Conservation (phyloP, 2,113 vertebrate species). For the Proterorhinus semilunaris region DNA sequence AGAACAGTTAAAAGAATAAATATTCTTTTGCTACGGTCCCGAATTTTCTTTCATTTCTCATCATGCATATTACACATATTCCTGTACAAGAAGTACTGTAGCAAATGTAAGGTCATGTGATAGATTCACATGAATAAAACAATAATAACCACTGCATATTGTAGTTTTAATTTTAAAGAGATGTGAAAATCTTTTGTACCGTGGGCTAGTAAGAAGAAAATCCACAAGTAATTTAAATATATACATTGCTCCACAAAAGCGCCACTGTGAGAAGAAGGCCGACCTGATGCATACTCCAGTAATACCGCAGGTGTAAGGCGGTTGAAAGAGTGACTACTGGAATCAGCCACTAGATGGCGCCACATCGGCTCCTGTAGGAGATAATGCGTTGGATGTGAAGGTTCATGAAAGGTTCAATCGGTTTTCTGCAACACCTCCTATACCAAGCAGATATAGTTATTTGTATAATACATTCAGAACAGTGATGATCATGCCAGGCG, state of each 20-base stretch:
- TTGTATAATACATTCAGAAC: background rate
- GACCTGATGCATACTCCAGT: too few species aligned
- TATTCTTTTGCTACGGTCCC: conserved; percentile 71
- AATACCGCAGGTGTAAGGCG: background rate
- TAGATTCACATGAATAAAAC: too few species aligned
- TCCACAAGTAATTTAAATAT: background rate
- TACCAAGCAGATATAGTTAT: background rate
- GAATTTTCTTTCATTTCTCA: background rate
- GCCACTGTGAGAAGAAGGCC: background rate
- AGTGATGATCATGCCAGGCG: background rate
- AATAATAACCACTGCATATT: too few species aligned
- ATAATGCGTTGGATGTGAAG: background rate
- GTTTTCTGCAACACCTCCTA: background rate
- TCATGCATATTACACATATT: background rate
- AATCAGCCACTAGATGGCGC: background rate
- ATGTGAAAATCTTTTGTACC: too few species aligned
- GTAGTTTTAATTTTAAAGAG: too few species aligned
- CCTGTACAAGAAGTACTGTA: too few species aligned
- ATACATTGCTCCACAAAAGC: background rate
- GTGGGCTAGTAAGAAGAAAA: too few species aligned
- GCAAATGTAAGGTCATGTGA: too few species aligned
- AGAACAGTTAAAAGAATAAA: conserved; percentile 76
- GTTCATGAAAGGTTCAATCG: background rate
- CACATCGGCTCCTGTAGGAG: background rate
- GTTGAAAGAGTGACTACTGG: background rate